Percentiles rank a stretch among this genome's conserved stretches.
These are phyloP conservation scores for Gouania willdenowi DNA, from an alignment of 2,797 vertebrate species.

Conservation along the genomic window DNA sequence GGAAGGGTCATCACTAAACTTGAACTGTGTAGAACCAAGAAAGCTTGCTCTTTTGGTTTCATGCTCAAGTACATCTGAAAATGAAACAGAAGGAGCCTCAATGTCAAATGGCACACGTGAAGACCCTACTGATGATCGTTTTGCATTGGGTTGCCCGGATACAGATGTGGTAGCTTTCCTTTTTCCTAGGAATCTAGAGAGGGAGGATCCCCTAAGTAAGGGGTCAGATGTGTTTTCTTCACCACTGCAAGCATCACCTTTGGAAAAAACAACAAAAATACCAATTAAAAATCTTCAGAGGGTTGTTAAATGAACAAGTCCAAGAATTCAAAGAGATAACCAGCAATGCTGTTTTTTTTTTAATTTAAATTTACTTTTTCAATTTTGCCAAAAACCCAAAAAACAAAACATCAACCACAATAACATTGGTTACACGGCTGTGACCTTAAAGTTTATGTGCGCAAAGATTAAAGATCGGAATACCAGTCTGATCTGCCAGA, in stretches of 20 bases:
- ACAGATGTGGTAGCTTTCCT: conserved; percentile 54
- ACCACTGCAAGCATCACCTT: conserved; percentile 29
- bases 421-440: too few species aligned
- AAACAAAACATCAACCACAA: too few species aligned
- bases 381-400: too few species aligned
- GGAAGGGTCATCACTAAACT: neutral
- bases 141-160: conserved; percentile 32
- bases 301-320: neutral
- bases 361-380: too few species aligned
- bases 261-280: neutral
- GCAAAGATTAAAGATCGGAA: too few species aligned
- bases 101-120: neutral
- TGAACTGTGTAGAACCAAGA: conserved; percentile 9
- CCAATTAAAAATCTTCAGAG: conserved; percentile 1
- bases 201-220: conserved; percentile 21
- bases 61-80: neutral
- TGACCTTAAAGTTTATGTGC: too few species aligned
- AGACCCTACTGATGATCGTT: conserved; percentile 19
- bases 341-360: neutral
- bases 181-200: conserved; percentile 63
- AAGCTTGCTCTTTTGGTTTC: neutral
- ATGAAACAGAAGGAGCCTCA: conserved; percentile 23
- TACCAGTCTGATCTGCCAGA: too few species aligned
- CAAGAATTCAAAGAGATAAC: too few species aligned
- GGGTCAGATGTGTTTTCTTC: conserved; percentile 12